These are phyloP conservation scores for Rosalia funebris DNA, from an alignment of 2,888 invertebrate genomes.

Conservation along the genomic window DNA sequence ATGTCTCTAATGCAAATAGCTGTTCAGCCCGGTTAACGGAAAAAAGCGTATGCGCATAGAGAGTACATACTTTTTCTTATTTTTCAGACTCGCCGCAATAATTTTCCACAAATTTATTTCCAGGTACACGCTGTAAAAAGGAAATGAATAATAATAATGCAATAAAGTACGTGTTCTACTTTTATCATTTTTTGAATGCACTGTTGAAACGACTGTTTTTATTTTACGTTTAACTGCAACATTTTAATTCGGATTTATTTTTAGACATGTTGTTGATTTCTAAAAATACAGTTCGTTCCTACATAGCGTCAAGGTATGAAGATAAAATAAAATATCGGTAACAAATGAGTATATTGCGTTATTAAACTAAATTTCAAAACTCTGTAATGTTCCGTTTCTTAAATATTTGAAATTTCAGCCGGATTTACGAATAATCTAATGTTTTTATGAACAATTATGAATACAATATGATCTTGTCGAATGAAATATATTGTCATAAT, in stretches of 20 bases:
- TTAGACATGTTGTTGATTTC: slow-evolving; percentile 11
- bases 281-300: slow-evolving; percentile 9
- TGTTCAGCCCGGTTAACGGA: slow-evolving; percentile 17
- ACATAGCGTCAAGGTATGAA: too few relatives aligned
- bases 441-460: too few relatives aligned
- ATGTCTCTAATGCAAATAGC: slow-evolving; percentile 17
- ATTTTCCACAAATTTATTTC: slow-evolving; percentile 22
- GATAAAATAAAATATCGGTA: too few relatives aligned
- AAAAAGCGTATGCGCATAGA: slow-evolving; percentile 17
- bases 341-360: too few relatives aligned
- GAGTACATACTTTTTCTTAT: slow-evolving; percentile 13
- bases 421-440: too few relatives aligned
- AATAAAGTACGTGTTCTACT: slow-evolving; percentile 17
- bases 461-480: too few relatives aligned
- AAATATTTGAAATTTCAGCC: too few relatives aligned
- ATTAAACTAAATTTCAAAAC: too few relatives aligned
- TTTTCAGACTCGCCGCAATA: slow-evolving; percentile 11
- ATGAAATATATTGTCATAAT: too few relatives aligned
- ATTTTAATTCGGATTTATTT: slow-evolving; percentile 22
- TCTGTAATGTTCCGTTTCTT: too few relatives aligned
- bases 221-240: slow-evolving; percentile 7
- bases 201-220: slow-evolving; percentile 17
- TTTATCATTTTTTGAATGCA: slow-evolving; percentile 8
- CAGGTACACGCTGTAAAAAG: slow-evolving; percentile 12
- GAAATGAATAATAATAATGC: slow-evolving; percentile 28